These are phyloP conservation scores for Corbicula japonica DNA, from an alignment of 2,888 invertebrate species.

Conservation along the genomic window DNA sequence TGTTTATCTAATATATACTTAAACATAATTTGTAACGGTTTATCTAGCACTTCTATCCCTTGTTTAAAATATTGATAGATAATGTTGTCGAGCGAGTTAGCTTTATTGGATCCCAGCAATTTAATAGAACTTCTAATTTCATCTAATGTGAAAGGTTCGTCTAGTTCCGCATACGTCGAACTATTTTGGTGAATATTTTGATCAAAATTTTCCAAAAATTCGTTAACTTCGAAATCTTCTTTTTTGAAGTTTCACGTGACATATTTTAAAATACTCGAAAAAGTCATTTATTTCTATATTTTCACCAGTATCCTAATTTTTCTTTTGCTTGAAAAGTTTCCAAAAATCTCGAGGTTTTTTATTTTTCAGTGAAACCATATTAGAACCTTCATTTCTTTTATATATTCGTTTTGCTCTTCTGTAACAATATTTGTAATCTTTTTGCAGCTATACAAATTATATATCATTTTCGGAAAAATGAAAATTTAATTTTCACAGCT, in stretches of 20 bases:
- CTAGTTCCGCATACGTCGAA: neutral
- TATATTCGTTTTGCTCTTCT: neutral
- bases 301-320: neutral
- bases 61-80: constrained; percentile 45
- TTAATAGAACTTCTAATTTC: constrained; percentile 15
- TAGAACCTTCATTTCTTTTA: neutral
- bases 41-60: constrained; percentile 25
- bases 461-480: no score
- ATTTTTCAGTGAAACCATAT: constrained; percentile 1
- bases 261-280: neutral
- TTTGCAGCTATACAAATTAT: no score
- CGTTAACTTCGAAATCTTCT: neutral
- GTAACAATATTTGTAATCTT: constrained; percentile 2
- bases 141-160: neutral
- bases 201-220: constrained; percentile 1
- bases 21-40: constrained; percentile 23
- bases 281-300: neutral
- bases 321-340: constrained; percentile 1
- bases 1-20: constrained; percentile 35
- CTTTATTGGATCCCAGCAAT: constrained; percentile 24
- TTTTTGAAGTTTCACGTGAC: neutral
- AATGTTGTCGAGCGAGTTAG: constrained; percentile 42
- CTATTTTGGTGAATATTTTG: no score
- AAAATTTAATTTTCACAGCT: no score
- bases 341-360: constrained; percentile 2